A percentile compares a stretch with the other conserved stretches of the same genome.
Conservation (phyloP, 2,113 vertebrate species). For the Sylvia atricapilla region DNA sequence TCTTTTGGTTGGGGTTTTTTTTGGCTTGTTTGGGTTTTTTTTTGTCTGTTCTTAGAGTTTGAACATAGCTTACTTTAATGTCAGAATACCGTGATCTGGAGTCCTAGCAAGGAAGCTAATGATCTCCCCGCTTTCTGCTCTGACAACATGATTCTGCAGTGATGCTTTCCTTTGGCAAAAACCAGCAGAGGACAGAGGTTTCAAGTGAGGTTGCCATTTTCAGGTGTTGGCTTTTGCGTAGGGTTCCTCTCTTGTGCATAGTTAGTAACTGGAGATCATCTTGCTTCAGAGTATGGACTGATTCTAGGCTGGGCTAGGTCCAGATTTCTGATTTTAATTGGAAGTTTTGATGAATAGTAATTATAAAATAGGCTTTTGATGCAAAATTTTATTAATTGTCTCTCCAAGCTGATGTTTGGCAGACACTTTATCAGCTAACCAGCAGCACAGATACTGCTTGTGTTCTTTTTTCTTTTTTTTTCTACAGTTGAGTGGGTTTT, state of each 20-base stretch:
- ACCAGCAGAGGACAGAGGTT: neutral
- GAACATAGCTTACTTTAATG: neutral
- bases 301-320: neutral
- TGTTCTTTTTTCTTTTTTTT: fast-evolving
- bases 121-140: neutral
- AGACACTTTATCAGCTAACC: neutral
- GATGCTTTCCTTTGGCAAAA: neutral
- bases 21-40: neutral
- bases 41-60: neutral
- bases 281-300: neutral
- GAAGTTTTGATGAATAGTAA: neutral
- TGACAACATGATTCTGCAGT: neutral
- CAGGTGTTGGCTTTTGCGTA: neutral
- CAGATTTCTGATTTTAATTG: neutral
- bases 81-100: neutral
- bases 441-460: neutral
- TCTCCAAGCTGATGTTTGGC: neutral
- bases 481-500: neutral
- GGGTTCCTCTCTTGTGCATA: neutral
- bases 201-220: neutral
- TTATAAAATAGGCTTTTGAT: neutral
- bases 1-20: neutral
- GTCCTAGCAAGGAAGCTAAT: neutral
- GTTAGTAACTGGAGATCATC: neutral
- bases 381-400: neutral